phyloP scores from a whole-genome alignment of 1,140 invertebrate species.

The Paracyclopina nana region DNA sequence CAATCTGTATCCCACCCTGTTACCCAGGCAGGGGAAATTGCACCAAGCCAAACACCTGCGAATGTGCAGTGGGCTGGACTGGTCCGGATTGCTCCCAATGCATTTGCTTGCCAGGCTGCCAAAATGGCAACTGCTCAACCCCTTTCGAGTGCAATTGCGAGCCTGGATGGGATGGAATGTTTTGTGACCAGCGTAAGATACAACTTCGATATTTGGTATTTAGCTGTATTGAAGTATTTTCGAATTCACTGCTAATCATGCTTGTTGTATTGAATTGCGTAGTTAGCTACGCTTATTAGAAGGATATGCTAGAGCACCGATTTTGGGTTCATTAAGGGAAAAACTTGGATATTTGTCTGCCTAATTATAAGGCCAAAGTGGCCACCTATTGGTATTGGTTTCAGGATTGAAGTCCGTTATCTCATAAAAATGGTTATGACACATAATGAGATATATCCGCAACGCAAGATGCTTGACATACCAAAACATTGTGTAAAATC shows the following conservation, averaged over 20 bases:
- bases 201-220: constrained; percentile 20
- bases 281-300: background rate
- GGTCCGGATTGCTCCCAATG: constrained; percentile 57
- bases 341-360: background rate
- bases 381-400: no score
- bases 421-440: no score
- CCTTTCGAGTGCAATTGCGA: constrained; percentile 26
- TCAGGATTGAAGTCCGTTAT: no score
- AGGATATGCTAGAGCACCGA: background rate
- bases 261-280: background rate
- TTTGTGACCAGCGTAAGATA: constrained; percentile 65
- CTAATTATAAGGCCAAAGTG: no score
- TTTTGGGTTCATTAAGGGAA: background rate
- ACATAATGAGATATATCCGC: no score
- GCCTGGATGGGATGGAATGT: constrained; percentile 31
- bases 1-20: no score
- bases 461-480: no score
- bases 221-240: background rate
- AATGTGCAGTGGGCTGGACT: constrained; percentile 59
- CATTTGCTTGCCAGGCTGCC: constrained; percentile 34
- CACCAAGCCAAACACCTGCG: constrained; percentile 20
- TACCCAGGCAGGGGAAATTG: no score
- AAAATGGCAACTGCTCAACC: constrained; percentile 24
- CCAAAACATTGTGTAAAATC: no score
- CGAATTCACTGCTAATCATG: background rate